These are phyloP conservation scores for Congeria kusceri DNA, from an alignment of 2,888 invertebrate genomes.

Conservation along the genomic window DNA sequence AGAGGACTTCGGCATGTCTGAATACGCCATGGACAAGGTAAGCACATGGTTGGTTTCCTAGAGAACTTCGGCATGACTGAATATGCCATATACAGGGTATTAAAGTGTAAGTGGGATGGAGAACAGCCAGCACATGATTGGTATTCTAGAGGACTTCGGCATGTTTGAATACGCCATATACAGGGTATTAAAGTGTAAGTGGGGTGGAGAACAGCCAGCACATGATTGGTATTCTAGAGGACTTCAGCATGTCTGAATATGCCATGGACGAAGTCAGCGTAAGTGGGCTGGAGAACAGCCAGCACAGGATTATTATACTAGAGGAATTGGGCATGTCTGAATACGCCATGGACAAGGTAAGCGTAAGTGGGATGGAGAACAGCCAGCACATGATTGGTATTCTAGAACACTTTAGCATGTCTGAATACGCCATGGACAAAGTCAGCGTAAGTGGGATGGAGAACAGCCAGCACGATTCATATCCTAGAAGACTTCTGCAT, in stretches of 20 bases:
- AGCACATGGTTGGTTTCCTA: constrained; percentile 74
- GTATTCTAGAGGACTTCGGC: constrained; percentile 78
- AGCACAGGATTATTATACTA: constrained; percentile 73
- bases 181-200: constrained; percentile 80
- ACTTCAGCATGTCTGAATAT: constrained; percentile 81
- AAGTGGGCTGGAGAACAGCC: too few species aligned
- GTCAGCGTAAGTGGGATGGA: constrained; percentile 79
- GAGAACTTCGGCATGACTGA: constrained; percentile 81
- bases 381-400: constrained; percentile 72
- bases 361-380: too few species aligned
- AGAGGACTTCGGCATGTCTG: constrained; percentile 80
- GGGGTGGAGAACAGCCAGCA: constrained; percentile 74
- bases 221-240: constrained; percentile 75
- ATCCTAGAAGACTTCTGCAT: constrained; percentile 79
- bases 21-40: constrained; percentile 82
- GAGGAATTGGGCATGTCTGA: constrained; percentile 71
- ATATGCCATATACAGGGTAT: constrained; percentile 82
- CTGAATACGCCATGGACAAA: too few species aligned
- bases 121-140: constrained; percentile 73
- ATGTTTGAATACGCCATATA: constrained; percentile 81
- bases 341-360: constrained; percentile 74
- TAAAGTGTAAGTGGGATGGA: constrained; percentile 79
- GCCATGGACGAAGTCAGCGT: constrained; percentile 81
- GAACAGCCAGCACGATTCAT: constrained; percentile 72
- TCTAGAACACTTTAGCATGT: constrained; percentile 79